phyloP scores from a whole-genome alignment of 2,888 invertebrate species.

The Drosophila anomelani region DNA sequence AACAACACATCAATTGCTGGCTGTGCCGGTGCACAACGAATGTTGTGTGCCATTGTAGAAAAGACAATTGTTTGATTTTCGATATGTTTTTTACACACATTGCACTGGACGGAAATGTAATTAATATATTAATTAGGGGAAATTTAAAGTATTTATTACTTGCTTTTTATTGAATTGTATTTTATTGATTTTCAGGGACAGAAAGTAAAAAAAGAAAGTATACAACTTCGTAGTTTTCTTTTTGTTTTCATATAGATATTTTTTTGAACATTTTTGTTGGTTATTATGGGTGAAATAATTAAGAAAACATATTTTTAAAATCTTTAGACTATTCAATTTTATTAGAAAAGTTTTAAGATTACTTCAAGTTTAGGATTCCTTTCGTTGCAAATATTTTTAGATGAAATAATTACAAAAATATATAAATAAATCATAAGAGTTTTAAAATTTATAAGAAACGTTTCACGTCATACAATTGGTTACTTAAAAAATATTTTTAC shows the following conservation, averaged over 20 bases:
- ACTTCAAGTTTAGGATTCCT: too few species aligned
- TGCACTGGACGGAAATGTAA: not conserved
- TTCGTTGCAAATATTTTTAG: not conserved
- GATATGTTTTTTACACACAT: conserved; percentile 65
- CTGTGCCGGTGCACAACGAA: conserved; percentile 60
- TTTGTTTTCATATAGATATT: not conserved
- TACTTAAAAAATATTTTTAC: too few species aligned
- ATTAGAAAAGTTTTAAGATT: too few species aligned
- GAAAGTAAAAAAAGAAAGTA: too few species aligned
- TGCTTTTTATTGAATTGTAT: too few species aligned
- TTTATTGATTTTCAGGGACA: not conserved
- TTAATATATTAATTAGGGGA: not conserved
- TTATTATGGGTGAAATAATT: too few species aligned
- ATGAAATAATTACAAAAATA: too few species aligned
- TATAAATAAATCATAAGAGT: too few species aligned
- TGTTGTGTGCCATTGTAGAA: conserved; percentile 63
- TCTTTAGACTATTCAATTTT: too few species aligned
- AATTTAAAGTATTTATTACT: not conserved
- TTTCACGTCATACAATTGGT: too few species aligned
- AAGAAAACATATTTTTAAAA: too few species aligned
- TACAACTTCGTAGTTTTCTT: not conserved
- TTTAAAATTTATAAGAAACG: too few species aligned
- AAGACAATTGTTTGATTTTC: conserved; percentile 80
- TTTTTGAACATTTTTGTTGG: not conserved
- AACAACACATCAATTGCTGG: conserved; percentile 64